Conservation (phyloP, 2,113 vertebrate genomes). For the Cheirogaleus medius region DNA sequence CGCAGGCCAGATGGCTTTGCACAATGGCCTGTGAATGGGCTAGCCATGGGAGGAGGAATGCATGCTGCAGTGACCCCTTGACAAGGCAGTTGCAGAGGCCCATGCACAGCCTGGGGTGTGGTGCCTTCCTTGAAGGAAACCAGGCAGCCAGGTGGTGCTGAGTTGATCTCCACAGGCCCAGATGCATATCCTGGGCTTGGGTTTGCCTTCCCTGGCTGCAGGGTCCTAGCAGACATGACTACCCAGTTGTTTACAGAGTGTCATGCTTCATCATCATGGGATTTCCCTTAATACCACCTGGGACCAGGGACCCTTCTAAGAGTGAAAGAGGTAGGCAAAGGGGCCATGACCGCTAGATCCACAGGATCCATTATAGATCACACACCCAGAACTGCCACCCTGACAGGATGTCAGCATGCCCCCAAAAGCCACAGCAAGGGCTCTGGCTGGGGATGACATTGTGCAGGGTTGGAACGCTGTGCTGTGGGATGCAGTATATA, state of each 20-base stretch:
- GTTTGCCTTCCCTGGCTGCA: neutral
- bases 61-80: neutral
- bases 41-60: neutral
- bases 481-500: neutral
- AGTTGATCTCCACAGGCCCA: neutral
- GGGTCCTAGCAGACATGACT: neutral
- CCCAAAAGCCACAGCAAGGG: neutral
- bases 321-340: neutral
- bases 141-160: neutral
- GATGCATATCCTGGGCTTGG: neutral
- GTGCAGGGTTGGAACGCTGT: neutral
- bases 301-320: neutral
- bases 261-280: neutral
- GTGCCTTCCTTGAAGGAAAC: neutral
- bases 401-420: neutral
- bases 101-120: too few species aligned
- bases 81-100: neutral
- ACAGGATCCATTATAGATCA: neutral
- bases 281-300: neutral
- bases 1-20: neutral
- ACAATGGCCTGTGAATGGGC: neutral
- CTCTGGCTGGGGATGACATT: too few species aligned
- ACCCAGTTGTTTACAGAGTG: neutral
- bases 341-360: neutral
- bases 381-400: neutral